Evolutionary conservation across 2,113 vertebrate species (phyloP), one percentile per base, ranked within the genome.

Genomic region (Corapipo altera): DNA sequence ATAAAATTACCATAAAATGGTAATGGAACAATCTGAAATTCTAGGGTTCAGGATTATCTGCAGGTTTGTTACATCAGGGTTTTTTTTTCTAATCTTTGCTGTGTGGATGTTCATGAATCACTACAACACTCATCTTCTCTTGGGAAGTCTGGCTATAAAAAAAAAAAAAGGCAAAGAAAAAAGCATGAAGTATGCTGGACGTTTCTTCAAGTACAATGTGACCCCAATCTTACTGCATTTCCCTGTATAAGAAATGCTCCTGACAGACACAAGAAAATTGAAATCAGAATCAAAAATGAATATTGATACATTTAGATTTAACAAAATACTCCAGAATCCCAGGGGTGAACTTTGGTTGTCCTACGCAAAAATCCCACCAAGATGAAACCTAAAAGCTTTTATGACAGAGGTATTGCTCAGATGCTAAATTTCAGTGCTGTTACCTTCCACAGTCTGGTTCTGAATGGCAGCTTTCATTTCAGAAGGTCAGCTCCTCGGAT

Each of bases 381-480:
- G 1, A 32, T 16, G 32, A 67, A 88, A 54, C 55, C 55, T 39
- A 51, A 39, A 59, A 64, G 57, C 3, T 89, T 77, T 85, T 51
- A 39, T 0, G 2, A 8, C 30, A 55, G 32, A 76, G 11, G 27
- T 67, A 51, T 7, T 61, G 48, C 23, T 74, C 51, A 64, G 35
- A 43, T 1, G 3, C 9, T 19, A 3, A 74, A 27, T 66, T 67
- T 82, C 24, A 57, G 39, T 1, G 3, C 44, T 17, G 11, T 70
- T 84, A 33, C 54, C 28, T 81, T 41, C 11, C 15, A 77, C 13
- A 15, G 32, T 32, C 66, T 74, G 61, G 15, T 19, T 62, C 43
- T 82, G 86, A 95, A 87, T 37, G 62, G 74, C 32, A 93, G 54
- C 52, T 93, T 78, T 94, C 67, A 88, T 80, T 95, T 41, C 71